phyloP scores from a whole-genome alignment of 2,113 vertebrate genomes.

The Phocoena sinus region DNA sequence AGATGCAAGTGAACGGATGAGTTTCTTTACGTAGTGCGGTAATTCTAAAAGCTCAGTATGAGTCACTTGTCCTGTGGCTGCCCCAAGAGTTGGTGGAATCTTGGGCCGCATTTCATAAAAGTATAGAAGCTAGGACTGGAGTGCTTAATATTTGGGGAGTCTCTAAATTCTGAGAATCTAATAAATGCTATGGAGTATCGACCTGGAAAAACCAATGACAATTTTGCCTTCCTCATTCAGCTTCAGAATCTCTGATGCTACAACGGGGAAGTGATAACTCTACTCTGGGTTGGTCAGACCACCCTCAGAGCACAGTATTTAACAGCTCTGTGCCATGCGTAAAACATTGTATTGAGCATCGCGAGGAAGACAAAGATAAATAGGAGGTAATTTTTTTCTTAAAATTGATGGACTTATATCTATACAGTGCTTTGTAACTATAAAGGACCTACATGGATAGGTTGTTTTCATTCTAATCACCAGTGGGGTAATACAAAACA shows the following conservation, averaged over 20 bases:
- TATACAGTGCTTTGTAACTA: neutral
- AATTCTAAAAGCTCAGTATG: neutral
- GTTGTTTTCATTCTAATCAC: neutral
- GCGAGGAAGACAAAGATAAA: neutral
- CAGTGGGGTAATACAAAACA: neutral
- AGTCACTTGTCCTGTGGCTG: neutral
- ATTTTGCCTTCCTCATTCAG: neutral
- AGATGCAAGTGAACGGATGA: neutral
- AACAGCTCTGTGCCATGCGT: neutral
- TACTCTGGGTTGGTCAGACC: neutral
- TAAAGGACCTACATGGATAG: neutral
- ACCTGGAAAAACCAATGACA: neutral
- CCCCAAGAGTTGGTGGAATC: neutral
- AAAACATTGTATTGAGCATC: neutral
- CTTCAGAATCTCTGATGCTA: neutral
- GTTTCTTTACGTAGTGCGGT: neutral
- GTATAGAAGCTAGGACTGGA: neutral
- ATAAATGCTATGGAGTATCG: neutral
- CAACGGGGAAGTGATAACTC: neutral
- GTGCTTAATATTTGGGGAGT: neutral
- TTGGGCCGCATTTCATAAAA: neutral
- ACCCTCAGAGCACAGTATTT: neutral
- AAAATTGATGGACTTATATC: neutral
- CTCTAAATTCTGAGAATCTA: neutral
- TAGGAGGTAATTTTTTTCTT: neutral